Evolutionary conservation across 2,888 invertebrate genomes (phyloP), one percentile per base, ranked within the genome.

Genomic region (Leptopilina syphax): DNA sequence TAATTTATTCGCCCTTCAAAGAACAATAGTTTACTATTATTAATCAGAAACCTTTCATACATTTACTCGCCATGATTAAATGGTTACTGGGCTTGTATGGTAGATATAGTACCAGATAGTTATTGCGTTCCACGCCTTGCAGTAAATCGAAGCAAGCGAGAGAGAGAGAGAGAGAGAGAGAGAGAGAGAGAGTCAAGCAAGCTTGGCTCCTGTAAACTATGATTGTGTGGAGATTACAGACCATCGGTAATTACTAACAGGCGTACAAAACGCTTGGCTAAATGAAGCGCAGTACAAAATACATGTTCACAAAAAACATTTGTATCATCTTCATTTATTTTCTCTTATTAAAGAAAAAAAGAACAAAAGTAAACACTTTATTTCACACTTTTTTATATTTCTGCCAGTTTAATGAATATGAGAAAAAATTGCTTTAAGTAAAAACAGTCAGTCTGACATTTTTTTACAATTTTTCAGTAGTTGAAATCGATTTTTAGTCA

Each of bases 211-310:
- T 86, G 85, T 87, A 87, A 88, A 88, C 87, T 88, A 89, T 89
- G 90, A 90, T 89, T 91, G 89, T 90, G 87, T 88, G 88, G 77
- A 88, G 89, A 89, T 90, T 91, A 90, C 90, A 89, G 87, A 90
- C 87, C 88, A 86, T 87, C 87, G 86, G 89, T 90, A 90, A 90
- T 90, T 90, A 88, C 89, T 88, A 88, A 86, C 86, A 83, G 85
- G 87, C 87, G 85, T 85, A 87, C 85, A 88, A 88, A 88, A 88
- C 86, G 86, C 85, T 83, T 83, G 84, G 85, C 86, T 86, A 89
- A 88, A 88, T 84, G 85, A 84, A 85, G 73, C 27, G 76, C 79
- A 66, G 79, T 81, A 80, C 66, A 67, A 67, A 67, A 83, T 77
- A 79, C 79, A 70, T 24, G 79, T 79, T 81, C 73, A 80, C 80